Evolutionary conservation across 1,140 invertebrate species (phyloP), one percentile per base, ranked within the genome.

Genomic region (Coboldia fuscipes): DNA sequence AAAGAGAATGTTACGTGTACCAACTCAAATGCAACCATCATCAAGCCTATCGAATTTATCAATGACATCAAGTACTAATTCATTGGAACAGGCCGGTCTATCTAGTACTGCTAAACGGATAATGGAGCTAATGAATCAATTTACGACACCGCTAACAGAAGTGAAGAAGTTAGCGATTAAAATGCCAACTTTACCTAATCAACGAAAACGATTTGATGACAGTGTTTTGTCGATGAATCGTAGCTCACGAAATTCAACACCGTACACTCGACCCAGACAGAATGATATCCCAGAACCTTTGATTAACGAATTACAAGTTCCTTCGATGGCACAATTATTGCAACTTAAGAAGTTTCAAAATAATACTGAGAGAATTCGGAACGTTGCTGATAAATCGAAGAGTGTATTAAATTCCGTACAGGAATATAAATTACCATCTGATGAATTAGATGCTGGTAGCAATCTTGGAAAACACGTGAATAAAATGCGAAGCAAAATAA

Each of bases 71-170:
- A 29, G 45, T 34, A 24, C 31, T 13, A 42, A 34, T 14, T 36
- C 33, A 6, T 14, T 39, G 10, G 29, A 30, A 18, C 42, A 44
- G 13, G 47, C 48, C 3, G 50, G 51, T 12, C 57, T 66, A 47
- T 68, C 70, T 36, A 62, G 63, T 36, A 72, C 76, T 3, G 67
- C 76, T 0, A 64, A 65, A 34, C 61, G 68, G 38, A 74, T 82
- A 36, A 53, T 80, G 36, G 68, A 76, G 39, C 59, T 78, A 21
- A 49, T 83, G 17, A 73, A 79, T 46, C 65, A 74, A 37, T 79
- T 73, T 46, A 71, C 73, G 0, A 75, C 75, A 2, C 72, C 77
- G 2, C 53, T 79, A 33, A 61, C 60, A n/a, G 73, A 78, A 46
- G 74, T 68, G 15, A 72, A 67, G 43, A 71, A 72, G 42, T 73